Evolutionary conservation across 2,797 vertebrate species (phyloP).

Genomic region (Enteromius mattozi): DNA sequence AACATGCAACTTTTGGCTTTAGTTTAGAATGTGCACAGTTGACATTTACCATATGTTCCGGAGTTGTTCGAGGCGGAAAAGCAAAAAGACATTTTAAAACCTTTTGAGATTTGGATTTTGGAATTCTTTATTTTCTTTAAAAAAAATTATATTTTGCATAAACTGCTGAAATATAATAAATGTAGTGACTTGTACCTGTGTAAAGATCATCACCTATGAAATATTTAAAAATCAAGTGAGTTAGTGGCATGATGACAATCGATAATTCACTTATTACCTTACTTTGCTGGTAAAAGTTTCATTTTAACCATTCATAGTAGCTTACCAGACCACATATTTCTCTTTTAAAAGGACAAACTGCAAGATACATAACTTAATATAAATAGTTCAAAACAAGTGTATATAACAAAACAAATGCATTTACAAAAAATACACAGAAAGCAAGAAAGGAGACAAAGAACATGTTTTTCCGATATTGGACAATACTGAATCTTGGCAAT

Average conservation of each 20-base stretch:
- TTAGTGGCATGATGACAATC: constrained; percentile 25
- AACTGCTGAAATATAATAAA: constrained; percentile 14
- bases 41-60: not conserved
- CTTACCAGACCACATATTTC: constrained; percentile 45
- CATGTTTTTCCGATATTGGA: not conserved
- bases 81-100: constrained; percentile 4
- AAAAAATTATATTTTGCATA: not conserved
- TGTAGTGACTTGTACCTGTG: constrained; percentile 22
- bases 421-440: constrained; percentile 78
- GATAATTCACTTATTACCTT: not conserved
- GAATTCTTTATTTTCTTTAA: constrained; percentile 23
- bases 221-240: constrained; percentile 19
- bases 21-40: not conserved
- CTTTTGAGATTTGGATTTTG: not conserved
- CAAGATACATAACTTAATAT: constrained; percentile 79
- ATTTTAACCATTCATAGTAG: constrained; percentile 29
- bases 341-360: constrained; percentile 46
- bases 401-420: constrained; percentile 71
- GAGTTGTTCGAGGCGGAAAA: not conserved
- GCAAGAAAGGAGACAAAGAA: not conserved
- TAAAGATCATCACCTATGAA: not conserved
- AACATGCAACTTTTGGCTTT: not conserved
- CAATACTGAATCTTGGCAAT: constrained; percentile 46
- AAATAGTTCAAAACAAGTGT: constrained; percentile 89
- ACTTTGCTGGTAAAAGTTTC: constrained; percentile 4